Conservation (phyloP, 2,797 vertebrate genomes). For the Dicrostonyx torquatus region DNA sequence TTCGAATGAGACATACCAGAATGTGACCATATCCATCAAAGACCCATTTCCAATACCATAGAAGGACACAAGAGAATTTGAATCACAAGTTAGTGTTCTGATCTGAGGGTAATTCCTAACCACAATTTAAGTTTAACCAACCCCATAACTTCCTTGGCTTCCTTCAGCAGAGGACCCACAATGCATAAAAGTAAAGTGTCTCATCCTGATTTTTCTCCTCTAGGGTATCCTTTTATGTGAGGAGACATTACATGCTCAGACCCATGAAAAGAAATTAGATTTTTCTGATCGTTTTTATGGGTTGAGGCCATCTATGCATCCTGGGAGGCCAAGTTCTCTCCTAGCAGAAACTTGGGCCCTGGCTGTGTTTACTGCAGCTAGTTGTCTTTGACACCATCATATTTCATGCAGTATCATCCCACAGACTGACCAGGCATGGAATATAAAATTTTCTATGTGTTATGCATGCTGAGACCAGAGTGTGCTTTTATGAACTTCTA, state of each 20-base stretch:
- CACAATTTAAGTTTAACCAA: conserved; percentile 81
- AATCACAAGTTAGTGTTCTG: conserved; percentile 72
- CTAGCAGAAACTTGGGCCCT: background rate
- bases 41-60: conserved; percentile 60
- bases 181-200: conserved; percentile 84
- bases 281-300: conserved; percentile 78
- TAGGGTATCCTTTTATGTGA: conserved; percentile 78
- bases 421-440: background rate
- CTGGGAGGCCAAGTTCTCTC: conserved; percentile 52
- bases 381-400: background rate
- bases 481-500: background rate
- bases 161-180: conserved; percentile 71
- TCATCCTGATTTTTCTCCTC: conserved; percentile 78
- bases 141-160: conserved; percentile 78
- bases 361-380: background rate
- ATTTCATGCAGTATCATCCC: background rate
- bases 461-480: background rate
- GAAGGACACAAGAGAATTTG: conserved; percentile 61
- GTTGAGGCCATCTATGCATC: conserved; percentile 70
- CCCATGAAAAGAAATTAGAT: conserved; percentile 82
- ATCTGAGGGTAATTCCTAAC: conserved; percentile 77
- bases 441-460: conserved; percentile 2
- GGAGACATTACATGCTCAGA: conserved; percentile 76
- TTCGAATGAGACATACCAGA: background rate
- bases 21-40: conserved; percentile 69